Evolutionary conservation across 2,797 vertebrate genomes (phyloP), one percentile per base, ranked within the genome.

Genomic region (Hippocampus kuda): DNA sequence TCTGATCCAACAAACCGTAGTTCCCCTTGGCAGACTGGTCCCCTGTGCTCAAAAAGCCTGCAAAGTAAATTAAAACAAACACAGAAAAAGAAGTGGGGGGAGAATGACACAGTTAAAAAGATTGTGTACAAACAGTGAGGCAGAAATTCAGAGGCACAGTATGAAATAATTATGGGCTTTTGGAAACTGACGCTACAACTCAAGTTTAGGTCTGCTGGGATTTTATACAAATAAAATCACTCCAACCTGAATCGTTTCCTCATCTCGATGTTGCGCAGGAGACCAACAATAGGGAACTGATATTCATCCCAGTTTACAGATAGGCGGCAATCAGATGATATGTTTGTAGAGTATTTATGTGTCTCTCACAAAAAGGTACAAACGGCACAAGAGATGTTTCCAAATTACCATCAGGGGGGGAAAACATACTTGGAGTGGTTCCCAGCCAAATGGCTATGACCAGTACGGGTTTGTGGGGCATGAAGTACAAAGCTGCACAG

Each of bases 11-110:
- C 77, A 99, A 93, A 76, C 97, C 97, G 81, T 96, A 99, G 88
- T 99, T 99, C 86, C 97, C 97, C 87, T 98, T 99, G 70, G 97
- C 95, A 76, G 95, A 94, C 91, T 96, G 95, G 91, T 99, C 94
- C 62, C 94, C 95, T 46, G 97, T 98, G 89, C 97, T 98, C 81
- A 99, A 89, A 87, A 99, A 99, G 72, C 97, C 97, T 99, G 91
- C 67, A 77, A 76, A 88, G 51, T 24, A 76, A 80, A 85, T 73
- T n/a, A 85, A 72, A 86, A 71, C 72, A 83, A 80, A 82, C 74
- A 79, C 64, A 68, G 69, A 27, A 59, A 72, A 20, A 57, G 22
- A 59, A 67, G 65, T 41, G 65, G 18, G 49, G n/a, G 7, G 65
- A 20, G 49, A 34, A 20, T 20, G 53, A 53, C 66, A 41, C 22